These are phyloP conservation scores for Operophtera brumata DNA, from an alignment of 2,888 invertebrate genomes.

Conservation along the genomic window DNA sequence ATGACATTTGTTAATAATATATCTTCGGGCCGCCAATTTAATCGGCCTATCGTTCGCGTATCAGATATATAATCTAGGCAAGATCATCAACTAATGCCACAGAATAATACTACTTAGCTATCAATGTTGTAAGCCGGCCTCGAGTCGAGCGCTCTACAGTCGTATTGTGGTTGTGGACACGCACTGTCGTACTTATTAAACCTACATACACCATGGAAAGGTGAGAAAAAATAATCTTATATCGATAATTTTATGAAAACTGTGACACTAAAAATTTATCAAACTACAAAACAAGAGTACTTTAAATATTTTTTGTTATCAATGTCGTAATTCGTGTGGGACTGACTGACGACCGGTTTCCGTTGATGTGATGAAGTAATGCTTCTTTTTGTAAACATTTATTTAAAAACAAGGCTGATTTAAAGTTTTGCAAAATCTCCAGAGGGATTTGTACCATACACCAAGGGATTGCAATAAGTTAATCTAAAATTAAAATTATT, in stretches of 20 bases:
- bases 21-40: background rate
- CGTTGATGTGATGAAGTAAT: no score
- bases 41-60: background rate
- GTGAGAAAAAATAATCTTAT: constrained; percentile 3
- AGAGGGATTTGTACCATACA: no score
- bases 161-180: constrained; percentile 8
- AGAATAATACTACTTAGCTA: background rate
- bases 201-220: background rate
- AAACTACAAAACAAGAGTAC: no score
- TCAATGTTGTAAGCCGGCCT: constrained; percentile 10
- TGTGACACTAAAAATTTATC: no score
- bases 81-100: background rate
- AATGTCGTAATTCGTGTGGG: no score
- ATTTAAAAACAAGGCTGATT: no score
- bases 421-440: no score
- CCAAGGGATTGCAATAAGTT: no score
- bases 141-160: constrained; percentile 8
- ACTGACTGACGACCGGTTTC: no score
- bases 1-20: background rate
- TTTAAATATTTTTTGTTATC: no score
- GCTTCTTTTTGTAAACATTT: no score
- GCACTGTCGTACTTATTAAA: constrained; percentile 1
- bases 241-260: background rate
- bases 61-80: constrained; percentile 5
- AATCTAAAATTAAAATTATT: no score